phyloP scores from a whole-genome alignment of 2,797 vertebrate species.

The Brachymystax lenok region DNA sequence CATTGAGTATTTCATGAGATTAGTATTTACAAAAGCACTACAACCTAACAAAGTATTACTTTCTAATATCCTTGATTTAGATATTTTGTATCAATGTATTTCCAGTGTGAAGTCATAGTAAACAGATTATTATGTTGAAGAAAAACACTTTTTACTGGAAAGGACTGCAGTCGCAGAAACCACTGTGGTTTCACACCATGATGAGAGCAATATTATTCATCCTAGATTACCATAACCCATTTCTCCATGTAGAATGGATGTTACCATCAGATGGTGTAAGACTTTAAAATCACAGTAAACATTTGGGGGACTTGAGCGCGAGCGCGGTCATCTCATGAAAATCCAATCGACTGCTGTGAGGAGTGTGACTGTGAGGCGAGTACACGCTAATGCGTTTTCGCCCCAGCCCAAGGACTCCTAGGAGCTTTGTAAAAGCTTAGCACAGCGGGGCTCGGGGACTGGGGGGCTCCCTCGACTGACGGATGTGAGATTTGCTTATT shows the following conservation, averaged over 20 bases:
- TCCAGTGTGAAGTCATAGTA: background rate
- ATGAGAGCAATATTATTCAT: background rate
- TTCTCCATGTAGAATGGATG: slow-evolving; percentile 8
- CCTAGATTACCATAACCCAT: slow-evolving; percentile 9
- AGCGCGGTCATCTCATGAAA: slow-evolving; percentile 24
- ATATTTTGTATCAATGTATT: background rate
- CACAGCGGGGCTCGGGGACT: slow-evolving; percentile 24
- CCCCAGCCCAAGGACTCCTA: slow-evolving; percentile 22
- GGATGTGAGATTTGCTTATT: slow-evolving; percentile 21
- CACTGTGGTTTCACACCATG: background rate
- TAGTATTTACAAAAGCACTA: background rate
- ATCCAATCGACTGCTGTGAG: slow-evolving; percentile 7
- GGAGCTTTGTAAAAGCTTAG: slow-evolving; percentile 33
- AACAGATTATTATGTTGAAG: background rate
- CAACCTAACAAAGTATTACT: background rate
- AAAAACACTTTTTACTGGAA: background rate
- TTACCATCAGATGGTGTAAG: slow-evolving; percentile 14
- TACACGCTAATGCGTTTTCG: slow-evolving; percentile 29
- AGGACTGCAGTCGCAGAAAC: background rate
- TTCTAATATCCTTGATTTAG: slow-evolving; percentile 2
- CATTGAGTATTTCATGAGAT: background rate
- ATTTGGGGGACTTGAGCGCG: background rate
- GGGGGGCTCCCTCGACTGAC: slow-evolving; percentile 16
- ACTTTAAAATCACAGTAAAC: slow-evolving; percentile 12
- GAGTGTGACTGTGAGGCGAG: slow-evolving; percentile 19